Evolutionary conservation across 2,888 invertebrate genomes (phyloP), one percentile per base, ranked within the genome.

Genomic region (Drosophila longiperda): DNA sequence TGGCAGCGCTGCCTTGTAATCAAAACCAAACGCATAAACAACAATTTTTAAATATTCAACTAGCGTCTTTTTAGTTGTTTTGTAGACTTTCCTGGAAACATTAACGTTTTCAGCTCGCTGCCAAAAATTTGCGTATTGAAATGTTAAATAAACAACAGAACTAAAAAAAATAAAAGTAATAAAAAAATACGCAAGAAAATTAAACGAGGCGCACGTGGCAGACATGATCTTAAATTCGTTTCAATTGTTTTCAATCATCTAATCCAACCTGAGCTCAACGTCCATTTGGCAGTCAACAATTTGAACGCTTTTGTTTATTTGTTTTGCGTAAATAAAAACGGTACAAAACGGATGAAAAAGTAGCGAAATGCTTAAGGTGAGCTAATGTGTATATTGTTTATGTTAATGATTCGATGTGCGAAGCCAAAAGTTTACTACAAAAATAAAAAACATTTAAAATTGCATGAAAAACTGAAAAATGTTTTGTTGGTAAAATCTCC

Each of bases 1-100:
- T 69, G 83, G 83, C 66, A 55, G 49, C 32, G 59, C 45, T 48
- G 62, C 53, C 68, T 75, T 80, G 80, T 80, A 80, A 80, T 67
- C 65, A 45, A 73, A 68, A 61, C 65, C 66, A 70, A 50, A 67
- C 62, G 75, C 79, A 78, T 66, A 71, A 78, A 66, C 62, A 70
- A 66, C 60, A 34, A 69, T 45, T 55, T 67, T 57, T 7, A 50
- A 62, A 34, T 57, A 55, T 36, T 64, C 36, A 55, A 12, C 33
- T 60, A 60, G 34, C 17, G 23, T 1, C 29, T 29, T 53, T 42
- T 64, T 61, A 20, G 20, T 52, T 32, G 7, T 70, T 79, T 75
- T 57, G 71, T 53, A 67, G 59, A 67, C 68, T 84, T 87, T 87
- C 89, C 85, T 69, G 87, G 82, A 89, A 85, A 75, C 61, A 80